Conservation (phyloP, 92 coral and sea anemone genomes). For the Palythoa heliodiscus region DNA sequence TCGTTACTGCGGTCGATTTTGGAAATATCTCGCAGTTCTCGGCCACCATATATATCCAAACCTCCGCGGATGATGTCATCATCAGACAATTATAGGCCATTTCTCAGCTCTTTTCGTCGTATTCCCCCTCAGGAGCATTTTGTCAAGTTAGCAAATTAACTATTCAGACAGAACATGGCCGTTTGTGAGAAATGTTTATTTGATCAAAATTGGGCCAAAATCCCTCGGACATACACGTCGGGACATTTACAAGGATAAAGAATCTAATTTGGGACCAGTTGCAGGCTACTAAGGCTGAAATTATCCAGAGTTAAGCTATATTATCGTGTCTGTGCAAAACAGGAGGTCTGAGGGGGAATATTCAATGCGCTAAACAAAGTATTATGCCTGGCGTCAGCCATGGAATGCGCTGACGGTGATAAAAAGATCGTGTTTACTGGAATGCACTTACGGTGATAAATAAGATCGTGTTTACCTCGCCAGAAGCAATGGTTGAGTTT, state of each 20-base stretch:
- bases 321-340: too few relatives aligned
- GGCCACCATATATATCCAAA: neutral
- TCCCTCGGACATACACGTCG: too few relatives aligned
- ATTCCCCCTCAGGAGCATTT: neutral
- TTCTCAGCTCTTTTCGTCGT: neutral
- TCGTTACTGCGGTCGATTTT: too few relatives aligned
- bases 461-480: constrained; percentile 44
- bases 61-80: neutral
- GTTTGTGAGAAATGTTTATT: neutral
- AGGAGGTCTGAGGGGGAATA: too few relatives aligned
- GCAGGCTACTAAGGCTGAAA: too few relatives aligned
- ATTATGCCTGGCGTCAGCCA: too few relatives aligned
- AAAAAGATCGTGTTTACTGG: neutral
- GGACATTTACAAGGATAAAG: too few relatives aligned
- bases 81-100: neutral
- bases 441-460: constrained; percentile 40
- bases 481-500: constrained; percentile 38
- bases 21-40: too few relatives aligned
- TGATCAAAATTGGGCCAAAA: neutral
- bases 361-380: too few relatives aligned
- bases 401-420: too few relatives aligned
- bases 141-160: neutral
- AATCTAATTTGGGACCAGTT: too few relatives aligned
- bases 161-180: neutral
- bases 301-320: too few relatives aligned